Conservation (phyloP, 2,888 invertebrate species). For the Eumacrocentrus americanus region DNA sequence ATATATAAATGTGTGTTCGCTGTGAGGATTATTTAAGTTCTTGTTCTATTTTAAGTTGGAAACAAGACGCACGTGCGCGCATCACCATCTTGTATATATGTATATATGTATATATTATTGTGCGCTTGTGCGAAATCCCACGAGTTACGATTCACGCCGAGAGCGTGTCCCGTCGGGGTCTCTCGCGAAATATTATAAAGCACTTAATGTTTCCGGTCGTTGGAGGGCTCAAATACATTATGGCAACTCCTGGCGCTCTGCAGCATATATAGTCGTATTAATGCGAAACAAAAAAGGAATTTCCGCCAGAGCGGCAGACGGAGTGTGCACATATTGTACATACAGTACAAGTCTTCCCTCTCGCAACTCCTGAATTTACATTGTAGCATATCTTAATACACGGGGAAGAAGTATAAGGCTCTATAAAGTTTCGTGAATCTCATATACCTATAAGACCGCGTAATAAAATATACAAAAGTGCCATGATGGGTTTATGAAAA, state of each 20-base stretch:
- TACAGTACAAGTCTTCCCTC: background rate
- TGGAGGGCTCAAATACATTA: constrained; percentile 19
- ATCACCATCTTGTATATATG: constrained; percentile 10
- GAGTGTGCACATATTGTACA: background rate
- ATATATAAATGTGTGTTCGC: no score
- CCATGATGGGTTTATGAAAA: no score
- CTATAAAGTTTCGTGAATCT: background rate
- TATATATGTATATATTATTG: background rate
- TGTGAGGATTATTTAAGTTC: no score
- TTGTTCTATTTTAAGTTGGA: no score
- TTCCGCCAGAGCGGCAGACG: no score
- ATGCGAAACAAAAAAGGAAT: background rate
- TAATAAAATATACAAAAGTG: no score
- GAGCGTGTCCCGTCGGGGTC: no score
- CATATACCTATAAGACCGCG: no score
- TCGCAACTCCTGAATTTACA: background rate
- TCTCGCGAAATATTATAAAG: constrained; percentile 22
- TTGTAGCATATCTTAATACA: background rate
- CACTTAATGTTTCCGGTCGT: constrained; percentile 23
- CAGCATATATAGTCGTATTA: background rate
- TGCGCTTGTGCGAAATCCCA: constrained; percentile 8
- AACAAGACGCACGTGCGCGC: constrained; percentile 13
- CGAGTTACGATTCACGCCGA: constrained; percentile 14
- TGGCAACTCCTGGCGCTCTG: constrained; percentile 5
- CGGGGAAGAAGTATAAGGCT: background rate